Evolutionary conservation across 2,797 vertebrate species (phyloP).

Genomic region (Sebastiscus tertius): DNA sequence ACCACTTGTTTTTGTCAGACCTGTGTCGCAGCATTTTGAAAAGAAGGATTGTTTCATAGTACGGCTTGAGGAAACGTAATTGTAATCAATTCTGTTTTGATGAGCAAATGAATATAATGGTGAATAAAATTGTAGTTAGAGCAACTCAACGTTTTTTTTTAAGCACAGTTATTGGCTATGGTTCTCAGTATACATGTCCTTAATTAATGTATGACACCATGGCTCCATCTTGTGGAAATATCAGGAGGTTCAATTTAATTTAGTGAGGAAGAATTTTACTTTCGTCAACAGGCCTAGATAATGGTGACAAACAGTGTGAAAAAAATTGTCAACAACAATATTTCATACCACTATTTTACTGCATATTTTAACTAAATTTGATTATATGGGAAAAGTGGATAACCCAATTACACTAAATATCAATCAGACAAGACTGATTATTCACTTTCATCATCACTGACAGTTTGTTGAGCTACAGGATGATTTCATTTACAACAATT

Average conservation of each 20-base stretch:
- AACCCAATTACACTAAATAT: background rate
- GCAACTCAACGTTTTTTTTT: background rate
- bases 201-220: background rate
- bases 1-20: background rate
- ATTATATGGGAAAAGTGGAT: background rate
- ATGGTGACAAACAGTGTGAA: background rate
- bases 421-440: background rate
- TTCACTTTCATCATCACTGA: background rate
- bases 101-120: background rate
- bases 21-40: background rate
- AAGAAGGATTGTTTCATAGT: background rate
- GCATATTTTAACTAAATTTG: background rate
- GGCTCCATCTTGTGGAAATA: constrained; percentile 51
- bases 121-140: background rate
- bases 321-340: background rate
- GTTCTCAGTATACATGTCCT: background rate
- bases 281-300: background rate
- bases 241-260: background rate
- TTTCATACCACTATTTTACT: background rate
- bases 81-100: background rate
- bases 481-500: background rate
- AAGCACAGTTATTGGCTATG: background rate
- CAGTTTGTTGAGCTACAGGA: background rate
- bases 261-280: background rate
- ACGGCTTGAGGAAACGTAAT: background rate